Percentiles rank a stretch among this genome's conserved stretches.
Conservation (phyloP, 2,797 vertebrate genomes). For the Merluccius polli region DNA sequence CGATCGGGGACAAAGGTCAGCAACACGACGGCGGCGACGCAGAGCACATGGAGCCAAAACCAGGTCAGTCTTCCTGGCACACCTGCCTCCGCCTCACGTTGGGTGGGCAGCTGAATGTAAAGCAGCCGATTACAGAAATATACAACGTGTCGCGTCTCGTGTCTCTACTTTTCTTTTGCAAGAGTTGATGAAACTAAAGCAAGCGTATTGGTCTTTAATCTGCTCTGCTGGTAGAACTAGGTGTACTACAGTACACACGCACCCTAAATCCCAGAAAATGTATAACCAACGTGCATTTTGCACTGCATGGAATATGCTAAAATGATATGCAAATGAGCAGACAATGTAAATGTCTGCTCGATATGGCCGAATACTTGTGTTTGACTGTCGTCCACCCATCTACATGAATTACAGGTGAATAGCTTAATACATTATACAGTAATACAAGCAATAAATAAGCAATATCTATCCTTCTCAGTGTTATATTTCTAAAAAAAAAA, state of each 20-base stretch:
- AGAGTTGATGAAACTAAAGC: too few relatives aligned
- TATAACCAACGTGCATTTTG: neutral
- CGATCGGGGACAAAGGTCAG: neutral
- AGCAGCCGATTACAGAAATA: neutral
- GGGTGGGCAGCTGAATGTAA: neutral
- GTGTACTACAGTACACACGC: neutral
- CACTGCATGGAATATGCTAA: neutral
- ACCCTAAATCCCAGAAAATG: neutral
- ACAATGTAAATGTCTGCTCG: neutral
- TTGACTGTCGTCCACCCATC: neutral
- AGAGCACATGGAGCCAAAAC: neutral
- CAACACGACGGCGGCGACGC: neutral
- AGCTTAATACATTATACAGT: neutral
- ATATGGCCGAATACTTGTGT: neutral
- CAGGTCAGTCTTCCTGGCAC: neutral
- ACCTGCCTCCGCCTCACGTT: neutral
- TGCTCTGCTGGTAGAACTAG: too few relatives aligned
- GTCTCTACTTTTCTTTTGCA: too few relatives aligned
- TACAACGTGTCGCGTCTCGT: too few relatives aligned
- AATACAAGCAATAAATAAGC: neutral
- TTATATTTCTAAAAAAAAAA: neutral
- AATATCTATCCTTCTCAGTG: neutral
- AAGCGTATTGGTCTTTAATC: too few relatives aligned
- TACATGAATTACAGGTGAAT: neutral
- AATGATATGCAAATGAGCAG: neutral